Evolutionary conservation across 2,113 vertebrate species (phyloP), one percentile per base, ranked within the genome.

Genomic region (Gyps fulvus): DNA sequence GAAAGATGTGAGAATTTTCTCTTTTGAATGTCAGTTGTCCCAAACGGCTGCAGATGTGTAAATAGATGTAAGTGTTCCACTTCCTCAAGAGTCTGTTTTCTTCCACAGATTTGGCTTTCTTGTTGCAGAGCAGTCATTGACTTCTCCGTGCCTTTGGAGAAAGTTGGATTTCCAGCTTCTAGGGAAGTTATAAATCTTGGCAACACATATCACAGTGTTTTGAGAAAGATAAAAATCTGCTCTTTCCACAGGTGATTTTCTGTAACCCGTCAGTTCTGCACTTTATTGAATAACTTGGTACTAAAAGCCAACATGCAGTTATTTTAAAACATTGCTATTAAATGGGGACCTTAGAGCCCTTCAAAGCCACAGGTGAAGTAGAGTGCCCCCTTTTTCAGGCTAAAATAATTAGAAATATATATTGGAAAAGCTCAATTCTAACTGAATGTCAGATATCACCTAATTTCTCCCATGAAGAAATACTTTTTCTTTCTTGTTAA

Each of bases 151-250:
- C 50, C 50, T 96, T 95, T 92, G 80, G 73, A 94, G 86, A 92
- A 97, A 96, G 47, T 31, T 58, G 88, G 74, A 95, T 63, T 98
- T 97, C 54, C 43, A 91, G 74, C 93, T 95, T 81, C 67, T 87
- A 94, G 78, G 82, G 87, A 84, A 89, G 87, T 96, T 95, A 92
- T 96, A 93, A 97, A 96, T 89, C 65, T 82, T 91, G 49, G 69
- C 67, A 92, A 84, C 69, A 91, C 61, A 29, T 87, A 92, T 83
- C 52, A 58, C 36, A 52, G 71, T 90, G 81, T 93, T 93, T 93
- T 93, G 71, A 95, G 95, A 93, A 96, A 96, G 47, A 85, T 89
- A 95, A 96, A 97, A 95, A 93, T 94, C 92, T 95, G 73, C 74
- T 82, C 27, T 70, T 87, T 97, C 90, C 77, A 85, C n/a, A 91